Base-by-base conservation (phyloP, 1,140 invertebrate genomes). In the Drosophila busckii region DNA sequence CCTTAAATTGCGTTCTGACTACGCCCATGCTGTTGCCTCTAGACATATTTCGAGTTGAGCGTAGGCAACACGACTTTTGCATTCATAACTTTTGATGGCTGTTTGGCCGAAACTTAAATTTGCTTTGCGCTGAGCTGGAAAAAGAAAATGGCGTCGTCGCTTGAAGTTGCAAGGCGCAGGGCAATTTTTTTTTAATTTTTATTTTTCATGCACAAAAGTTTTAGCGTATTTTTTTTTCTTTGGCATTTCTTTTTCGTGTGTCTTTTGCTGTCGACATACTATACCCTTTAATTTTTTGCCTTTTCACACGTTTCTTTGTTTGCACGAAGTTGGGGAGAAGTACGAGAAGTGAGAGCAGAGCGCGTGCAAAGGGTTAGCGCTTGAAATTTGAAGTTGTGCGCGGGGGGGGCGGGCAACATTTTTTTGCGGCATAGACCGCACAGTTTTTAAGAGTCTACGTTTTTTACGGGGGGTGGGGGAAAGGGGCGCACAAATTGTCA, bases 301-400 rank as follows among this genome's bases (percentile, higher is more conserved):
- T 78, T 78, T 75, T 80, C 73, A 83, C 75, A 82, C 75, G 59
- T 75, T 80, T 53, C 54, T 50, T 49, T 82, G 69, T 82, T 82
- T 82, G 60, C 63, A 29, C 25, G 41, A 10, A 25, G 5, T 19
- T 9, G 16, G 2, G n/a, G 20, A 3, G 17, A 16, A 19, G 19
- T 12, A 41, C 20, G 12, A 23, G 13, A 4, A 26, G 16, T 13
- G 34, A 12, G 19, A 37, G n/a, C 25, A 42, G 42, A 56, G 20
- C 10, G 40, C 32, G 22, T 34, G 38, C 37, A 70, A 75, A 71
- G 71, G 73, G 63, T 80, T 80, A 68, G 26, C 42, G 35, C 26
- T 35, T 35, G 38, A 56, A 25, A 32, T n/a, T n/a, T n/a, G n/a
- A n/a, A n/a, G n/a, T n/a, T n/a, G n/a, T n/a, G n/a, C n/a, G n/a